Percentiles rank a stretch among this genome's conserved stretches.
Evolutionary conservation across 1,140 invertebrate genomes (phyloP).

Genomic region (Zaprionus camerounensis): DNA sequence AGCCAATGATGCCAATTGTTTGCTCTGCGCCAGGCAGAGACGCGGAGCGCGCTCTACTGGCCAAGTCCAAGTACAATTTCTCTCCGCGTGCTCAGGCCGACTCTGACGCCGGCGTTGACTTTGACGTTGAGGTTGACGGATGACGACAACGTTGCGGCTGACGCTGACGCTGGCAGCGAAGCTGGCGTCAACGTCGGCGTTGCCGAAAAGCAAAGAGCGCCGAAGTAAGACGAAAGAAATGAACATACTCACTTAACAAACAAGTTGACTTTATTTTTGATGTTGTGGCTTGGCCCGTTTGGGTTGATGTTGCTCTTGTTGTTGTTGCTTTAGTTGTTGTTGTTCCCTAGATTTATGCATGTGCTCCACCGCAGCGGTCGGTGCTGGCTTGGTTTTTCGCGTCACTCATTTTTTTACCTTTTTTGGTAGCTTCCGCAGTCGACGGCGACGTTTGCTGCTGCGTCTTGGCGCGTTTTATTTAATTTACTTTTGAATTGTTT

Average conservation of each 20-base stretch:
- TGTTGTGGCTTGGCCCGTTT: conserved; percentile 52
- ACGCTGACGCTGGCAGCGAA: conserved; percentile 35
- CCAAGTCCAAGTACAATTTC: conserved; percentile 70
- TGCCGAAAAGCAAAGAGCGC: conserved; percentile 59
- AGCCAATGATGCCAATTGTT: conserved; percentile 78
- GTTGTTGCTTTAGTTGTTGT: conserved; percentile 26
- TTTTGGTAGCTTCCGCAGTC: conserved; percentile 67
- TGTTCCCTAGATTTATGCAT: conserved; percentile 70
- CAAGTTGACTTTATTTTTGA: conserved; percentile 78
- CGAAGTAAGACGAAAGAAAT: conserved; percentile 52
- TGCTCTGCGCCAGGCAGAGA: conserved; percentile 37
- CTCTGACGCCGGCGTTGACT: conserved; percentile 26
- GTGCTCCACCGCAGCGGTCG: conserved; percentile 38
- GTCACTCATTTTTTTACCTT: conserved; percentile 48
- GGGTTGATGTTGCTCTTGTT: conserved; percentile 13
- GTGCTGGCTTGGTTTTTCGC: conserved; percentile 25
- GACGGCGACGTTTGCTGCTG: conserved; percentile 13
- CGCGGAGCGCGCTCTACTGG: conserved; percentile 32
- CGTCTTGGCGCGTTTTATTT: conserved; percentile 51
- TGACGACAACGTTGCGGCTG: conserved; percentile 16
- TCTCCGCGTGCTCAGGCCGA: conserved; percentile 35
- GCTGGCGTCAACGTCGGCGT: conserved; percentile 21
- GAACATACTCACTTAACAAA: conserved; percentile 81
- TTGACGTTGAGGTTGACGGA: conserved; percentile 33
- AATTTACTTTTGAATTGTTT: conserved; percentile 82